These are phyloP conservation scores for Melanostigma gelatinosum DNA, from an alignment of 2,113 vertebrate genomes.

Conservation along the genomic window DNA sequence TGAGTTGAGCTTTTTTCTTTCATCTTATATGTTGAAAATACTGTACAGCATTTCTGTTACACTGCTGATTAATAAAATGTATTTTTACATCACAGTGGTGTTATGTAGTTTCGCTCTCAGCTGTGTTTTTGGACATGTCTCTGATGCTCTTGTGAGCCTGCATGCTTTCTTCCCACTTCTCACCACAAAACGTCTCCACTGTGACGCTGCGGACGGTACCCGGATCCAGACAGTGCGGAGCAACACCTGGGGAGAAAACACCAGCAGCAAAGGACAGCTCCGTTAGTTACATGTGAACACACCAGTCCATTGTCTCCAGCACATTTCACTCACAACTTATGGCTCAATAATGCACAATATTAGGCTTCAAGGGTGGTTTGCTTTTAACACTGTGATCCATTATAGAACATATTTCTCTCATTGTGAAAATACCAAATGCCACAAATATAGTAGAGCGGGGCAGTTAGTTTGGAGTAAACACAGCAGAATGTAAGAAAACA, in stretches of 20 bases:
- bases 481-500: conserved; percentile 7
- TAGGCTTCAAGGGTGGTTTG: background rate
- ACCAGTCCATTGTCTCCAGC: background rate
- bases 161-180: conserved; percentile 93
- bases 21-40: background rate
- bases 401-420: background rate
- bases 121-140: conserved; percentile 83
- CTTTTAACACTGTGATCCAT: background rate
- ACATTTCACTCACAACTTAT: background rate
- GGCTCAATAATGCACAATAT: background rate
- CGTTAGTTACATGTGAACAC: background rate
- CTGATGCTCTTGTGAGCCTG: conserved; percentile 88
- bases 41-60: conserved; percentile 2
- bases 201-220: conserved; percentile 87
- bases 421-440: background rate
- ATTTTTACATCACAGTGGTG: background rate
- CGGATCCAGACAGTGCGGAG: conserved; percentile 92
- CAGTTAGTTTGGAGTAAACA: conserved; percentile 26
- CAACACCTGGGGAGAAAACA: conserved; percentile 84
- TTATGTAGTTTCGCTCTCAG: conserved; percentile 28
- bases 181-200: conserved; percentile 89
- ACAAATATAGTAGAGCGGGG: background rate
- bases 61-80: conserved; percentile 36
- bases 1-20: background rate
- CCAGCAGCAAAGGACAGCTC: background rate